These are phyloP conservation scores for Athetis lepigone DNA, from an alignment of 2,888 invertebrate genomes.

Conservation along the genomic window DNA sequence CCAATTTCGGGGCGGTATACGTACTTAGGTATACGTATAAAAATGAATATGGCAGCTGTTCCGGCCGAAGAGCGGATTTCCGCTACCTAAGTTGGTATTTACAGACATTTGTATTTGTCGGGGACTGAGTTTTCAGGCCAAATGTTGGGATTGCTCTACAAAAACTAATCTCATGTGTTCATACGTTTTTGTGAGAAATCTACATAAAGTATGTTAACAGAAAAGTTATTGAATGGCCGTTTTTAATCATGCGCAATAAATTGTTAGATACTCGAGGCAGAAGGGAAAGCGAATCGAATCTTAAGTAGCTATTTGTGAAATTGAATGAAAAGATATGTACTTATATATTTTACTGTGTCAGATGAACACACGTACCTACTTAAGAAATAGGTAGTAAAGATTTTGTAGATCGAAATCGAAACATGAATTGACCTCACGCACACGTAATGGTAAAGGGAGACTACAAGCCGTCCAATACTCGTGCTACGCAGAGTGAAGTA, in stretches of 20 bases:
- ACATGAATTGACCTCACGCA: conserved; percentile 30
- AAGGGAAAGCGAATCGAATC: conserved; percentile 36
- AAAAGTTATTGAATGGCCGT: conserved; percentile 32
- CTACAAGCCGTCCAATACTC: conserved; percentile 7
- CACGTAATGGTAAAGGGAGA: conserved; percentile 1
- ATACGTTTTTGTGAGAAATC: conserved; percentile 29
- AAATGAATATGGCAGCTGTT: conserved; percentile 51
- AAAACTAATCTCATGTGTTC: conserved; percentile 37
- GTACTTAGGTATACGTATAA: conserved; percentile 39
- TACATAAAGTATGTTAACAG: conserved; percentile 15
- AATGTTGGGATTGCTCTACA: conserved; percentile 37
- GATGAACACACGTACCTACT: background rate
- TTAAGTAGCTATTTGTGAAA: conserved; percentile 47
- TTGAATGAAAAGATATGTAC: conserved; percentile 42
- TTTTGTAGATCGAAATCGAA: conserved; percentile 4
- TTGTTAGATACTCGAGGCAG: conserved; percentile 19
- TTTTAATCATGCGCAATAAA: conserved; percentile 49
- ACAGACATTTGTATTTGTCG: conserved; percentile 51
- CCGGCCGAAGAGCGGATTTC: conserved; percentile 59
- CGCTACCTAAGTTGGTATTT: conserved; percentile 56
- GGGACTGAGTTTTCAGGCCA: conserved; percentile 27
- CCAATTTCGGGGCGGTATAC: conserved; percentile 30
- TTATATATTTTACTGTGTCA: conserved; percentile 26
- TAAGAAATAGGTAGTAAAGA: conserved; percentile 11
- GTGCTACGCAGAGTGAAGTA: conserved; percentile 21